A percentile compares a stretch with the other conserved stretches of the same genome.
phyloP scores from a whole-genome alignment of 2,888 invertebrate species.

The Galeopsomyia nigrocyanea region DNA sequence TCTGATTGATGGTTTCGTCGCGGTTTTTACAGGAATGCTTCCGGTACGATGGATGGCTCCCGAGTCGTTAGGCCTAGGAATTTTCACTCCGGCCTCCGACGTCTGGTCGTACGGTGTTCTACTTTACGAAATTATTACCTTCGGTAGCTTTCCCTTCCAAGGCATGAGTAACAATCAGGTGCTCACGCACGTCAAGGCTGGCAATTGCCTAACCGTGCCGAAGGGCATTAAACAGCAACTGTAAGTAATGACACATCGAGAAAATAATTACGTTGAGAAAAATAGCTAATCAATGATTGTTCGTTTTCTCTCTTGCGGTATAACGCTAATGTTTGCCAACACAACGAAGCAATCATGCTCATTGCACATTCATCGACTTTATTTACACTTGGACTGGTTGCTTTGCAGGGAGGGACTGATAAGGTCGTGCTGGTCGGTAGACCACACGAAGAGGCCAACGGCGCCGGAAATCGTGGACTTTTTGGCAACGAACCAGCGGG shows the following conservation, averaged over 20 bases:
- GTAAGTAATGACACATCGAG: slow-evolving; percentile 74
- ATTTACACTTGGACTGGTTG: slow-evolving; percentile 2
- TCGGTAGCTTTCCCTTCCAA: slow-evolving; percentile 92
- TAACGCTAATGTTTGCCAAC: no score
- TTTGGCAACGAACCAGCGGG: slow-evolving; percentile 81
- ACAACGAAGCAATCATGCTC: not conserved
- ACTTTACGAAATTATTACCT: slow-evolving; percentile 89
- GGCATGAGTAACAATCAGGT: slow-evolving; percentile 89
- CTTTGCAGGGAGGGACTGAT: slow-evolving; percentile 79
- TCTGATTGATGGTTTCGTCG: not conserved
- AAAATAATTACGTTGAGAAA: not conserved
- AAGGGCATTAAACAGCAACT: slow-evolving; percentile 83
- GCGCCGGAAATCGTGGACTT: slow-evolving; percentile 86
- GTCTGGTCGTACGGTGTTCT: slow-evolving; percentile 93
- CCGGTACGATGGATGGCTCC: slow-evolving; percentile 96
- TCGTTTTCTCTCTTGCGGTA: no score
- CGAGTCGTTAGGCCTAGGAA: slow-evolving; percentile 84
- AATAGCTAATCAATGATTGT: not conserved
- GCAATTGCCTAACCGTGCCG: slow-evolving; percentile 82
- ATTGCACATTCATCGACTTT: not conserved
- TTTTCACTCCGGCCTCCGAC: slow-evolving; percentile 89
- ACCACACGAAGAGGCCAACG: slow-evolving; percentile 79
- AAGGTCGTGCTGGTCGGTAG: slow-evolving; percentile 84
- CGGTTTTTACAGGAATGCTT: slow-evolving; percentile 74
- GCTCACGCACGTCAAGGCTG: slow-evolving; percentile 82